Percentiles rank a stretch among this genome's conserved stretches.
Conservation (phyloP, 2,113 vertebrate species). For the Tonatia bakeri region DNA sequence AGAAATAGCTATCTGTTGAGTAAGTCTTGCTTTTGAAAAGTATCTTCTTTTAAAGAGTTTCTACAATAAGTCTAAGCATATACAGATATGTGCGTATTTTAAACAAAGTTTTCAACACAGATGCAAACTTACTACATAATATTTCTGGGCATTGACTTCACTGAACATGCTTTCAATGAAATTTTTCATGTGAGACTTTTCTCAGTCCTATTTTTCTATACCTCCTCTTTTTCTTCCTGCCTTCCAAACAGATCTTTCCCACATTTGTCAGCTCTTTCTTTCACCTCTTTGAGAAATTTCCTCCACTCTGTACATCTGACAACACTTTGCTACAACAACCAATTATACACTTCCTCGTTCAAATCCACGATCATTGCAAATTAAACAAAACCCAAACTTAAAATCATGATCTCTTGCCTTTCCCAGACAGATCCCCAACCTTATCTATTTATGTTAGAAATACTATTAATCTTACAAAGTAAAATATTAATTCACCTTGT, state of each 20-base stretch:
- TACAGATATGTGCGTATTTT: not conserved
- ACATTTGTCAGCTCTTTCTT: not conserved
- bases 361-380: not conserved
- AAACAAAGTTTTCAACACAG: not conserved
- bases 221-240: not conserved
- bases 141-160: not conserved
- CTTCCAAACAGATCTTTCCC: not conserved
- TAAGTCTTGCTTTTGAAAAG: constrained; percentile 23
- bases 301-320: not conserved
- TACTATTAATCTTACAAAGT: not conserved
- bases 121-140: not conserved
- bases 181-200: not conserved
- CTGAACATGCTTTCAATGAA: not conserved
- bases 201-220: not conserved
- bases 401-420: not conserved
- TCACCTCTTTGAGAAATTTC: not conserved
- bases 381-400: not conserved
- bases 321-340: not conserved
- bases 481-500: constrained; percentile 3
- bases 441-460: not conserved
- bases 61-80: not conserved
- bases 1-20: not conserved
- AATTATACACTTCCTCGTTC: not conserved
- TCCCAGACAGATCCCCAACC: not conserved
- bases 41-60: not conserved